Base-by-base conservation (phyloP, 2,888 invertebrate species). In the Esperia sulphurella region DNA sequence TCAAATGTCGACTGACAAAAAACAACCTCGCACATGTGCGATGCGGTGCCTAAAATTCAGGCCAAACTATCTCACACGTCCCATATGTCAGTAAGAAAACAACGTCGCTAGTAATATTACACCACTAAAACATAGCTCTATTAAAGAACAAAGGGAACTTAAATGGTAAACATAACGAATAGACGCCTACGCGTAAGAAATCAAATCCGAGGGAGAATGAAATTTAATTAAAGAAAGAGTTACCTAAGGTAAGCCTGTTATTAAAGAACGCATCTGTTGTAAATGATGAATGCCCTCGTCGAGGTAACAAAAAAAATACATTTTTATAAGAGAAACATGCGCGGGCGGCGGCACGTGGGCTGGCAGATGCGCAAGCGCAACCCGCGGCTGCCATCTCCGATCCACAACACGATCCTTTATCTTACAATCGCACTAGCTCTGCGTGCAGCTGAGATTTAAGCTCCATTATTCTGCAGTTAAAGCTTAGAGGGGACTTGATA, bases 281-380 rank as follows among this genome's bases (percentile, higher is more conserved):
- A 66, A 72, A 83, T 85, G 84, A 86, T 84, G 73, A 83, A 86
- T 85, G 83, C 66, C 65, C 73, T 71, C 63, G 70, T 65, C 54
- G 68, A 71, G 71, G 68, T 77, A 79, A 82, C 69, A 79, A 84
- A 79, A 79, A 75, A 76, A 75, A 65, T 41, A 41, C 52, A 44
- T 54, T 61, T 71, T 71, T 63, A 64, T 63, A 71, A 71, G 72
- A 75, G 79, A 82, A 80, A 77, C 75, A 33, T 77, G 79, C 78
- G 74, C 79, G 63, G 71, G 78, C 77, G 83, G 79, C 21, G 82
- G 84, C 88, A 89, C 88, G 88, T 89, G 88, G 88, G 88, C 62
- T 57, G 87, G 78, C 87, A 89, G 86, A 88, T 88, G 88, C 77
- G 82, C 78, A 60, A 54, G 77, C 78, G 78, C 83, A 78, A 77